These are phyloP conservation scores for Cassiopea xamachana DNA, from an alignment of 30 jellyfish, hydroid and myxozoan genomes.

Conservation along the genomic window DNA sequence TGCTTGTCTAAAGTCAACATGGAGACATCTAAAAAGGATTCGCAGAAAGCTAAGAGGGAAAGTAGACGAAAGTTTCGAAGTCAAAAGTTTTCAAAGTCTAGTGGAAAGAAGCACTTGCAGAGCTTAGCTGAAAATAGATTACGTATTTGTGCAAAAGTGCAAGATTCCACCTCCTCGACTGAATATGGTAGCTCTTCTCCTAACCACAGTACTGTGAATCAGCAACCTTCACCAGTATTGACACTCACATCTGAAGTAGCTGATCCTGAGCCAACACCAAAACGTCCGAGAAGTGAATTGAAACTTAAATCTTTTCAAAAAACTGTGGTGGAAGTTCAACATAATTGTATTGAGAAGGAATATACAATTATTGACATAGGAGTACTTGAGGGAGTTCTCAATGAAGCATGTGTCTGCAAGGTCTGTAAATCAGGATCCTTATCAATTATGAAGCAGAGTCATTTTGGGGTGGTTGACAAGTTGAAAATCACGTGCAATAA, in stretches of 20 bases:
- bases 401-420: conserved; percentile 5
- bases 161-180: neutral
- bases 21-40: neutral
- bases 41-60: neutral
- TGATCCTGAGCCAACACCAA: conserved; percentile 20
- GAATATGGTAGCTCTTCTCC: neutral
- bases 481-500: conserved; percentile 4
- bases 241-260: neutral
- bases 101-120: conserved; percentile 7
- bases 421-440: conserved; percentile 9
- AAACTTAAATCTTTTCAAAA: neutral
- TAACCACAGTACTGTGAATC: neutral
- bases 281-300: conserved; percentile 9
- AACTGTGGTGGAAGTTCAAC: neutral
- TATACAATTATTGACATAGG: neutral
- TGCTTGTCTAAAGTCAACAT: neutral
- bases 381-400: neutral
- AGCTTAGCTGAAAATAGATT: neutral
- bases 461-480: conserved; percentile 21
- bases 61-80: conserved; percentile 25
- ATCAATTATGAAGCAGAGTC: neutral
- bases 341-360: neutral
- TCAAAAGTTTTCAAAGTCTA: conserved; percentile 9
- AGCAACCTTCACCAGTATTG: neutral
- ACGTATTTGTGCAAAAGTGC: neutral